Evolutionary conservation across 2,888 invertebrate species (phyloP).

Genomic region (Tachystola acroxantha): DNA sequence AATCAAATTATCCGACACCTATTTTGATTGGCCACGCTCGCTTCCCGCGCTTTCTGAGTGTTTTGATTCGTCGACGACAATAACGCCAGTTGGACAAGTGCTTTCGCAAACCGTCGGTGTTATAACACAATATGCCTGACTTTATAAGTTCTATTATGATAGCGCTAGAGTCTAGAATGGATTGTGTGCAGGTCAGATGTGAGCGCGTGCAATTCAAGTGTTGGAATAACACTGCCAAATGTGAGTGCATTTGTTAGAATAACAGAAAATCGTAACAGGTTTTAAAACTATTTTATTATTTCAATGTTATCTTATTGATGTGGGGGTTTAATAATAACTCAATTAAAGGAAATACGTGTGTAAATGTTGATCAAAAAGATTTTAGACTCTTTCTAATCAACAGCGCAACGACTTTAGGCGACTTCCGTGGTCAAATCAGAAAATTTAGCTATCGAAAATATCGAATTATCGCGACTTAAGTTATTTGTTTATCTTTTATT

Average conservation of each 20-base stretch:
- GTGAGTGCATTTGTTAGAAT: conserved; percentile 61
- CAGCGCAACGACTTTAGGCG: too few relatives aligned
- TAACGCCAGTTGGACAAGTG: conserved; percentile 65
- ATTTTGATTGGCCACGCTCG: conserved; percentile 65
- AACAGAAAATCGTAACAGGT: conserved; percentile 23
- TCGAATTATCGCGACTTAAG: too few relatives aligned
- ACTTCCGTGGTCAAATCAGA: too few relatives aligned
- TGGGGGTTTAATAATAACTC: too few relatives aligned
- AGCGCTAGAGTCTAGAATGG: conserved; percentile 19
- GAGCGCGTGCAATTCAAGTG: conserved; percentile 58
- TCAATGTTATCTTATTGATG: not conserved
- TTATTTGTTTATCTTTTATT: too few relatives aligned
- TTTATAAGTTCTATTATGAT: conserved; percentile 5
- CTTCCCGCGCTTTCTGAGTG: conserved; percentile 51
- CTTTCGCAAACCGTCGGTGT: conserved; percentile 45
- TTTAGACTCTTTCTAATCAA: too few relatives aligned
- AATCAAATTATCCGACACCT: conserved; percentile 64
- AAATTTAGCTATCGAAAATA: too few relatives aligned
- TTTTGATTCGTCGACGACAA: conserved; percentile 63
- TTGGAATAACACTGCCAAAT: conserved; percentile 58
- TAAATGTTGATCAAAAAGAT: too few relatives aligned
- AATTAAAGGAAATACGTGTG: too few relatives aligned
- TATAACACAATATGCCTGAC: conserved; percentile 19
- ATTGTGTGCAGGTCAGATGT: conserved; percentile 29
- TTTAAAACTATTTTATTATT: not conserved